A percentile compares a stretch with the other conserved stretches of the same genome.
Conservation (phyloP, 2,888 invertebrate genomes). For the Parnassius apollo region DNA sequence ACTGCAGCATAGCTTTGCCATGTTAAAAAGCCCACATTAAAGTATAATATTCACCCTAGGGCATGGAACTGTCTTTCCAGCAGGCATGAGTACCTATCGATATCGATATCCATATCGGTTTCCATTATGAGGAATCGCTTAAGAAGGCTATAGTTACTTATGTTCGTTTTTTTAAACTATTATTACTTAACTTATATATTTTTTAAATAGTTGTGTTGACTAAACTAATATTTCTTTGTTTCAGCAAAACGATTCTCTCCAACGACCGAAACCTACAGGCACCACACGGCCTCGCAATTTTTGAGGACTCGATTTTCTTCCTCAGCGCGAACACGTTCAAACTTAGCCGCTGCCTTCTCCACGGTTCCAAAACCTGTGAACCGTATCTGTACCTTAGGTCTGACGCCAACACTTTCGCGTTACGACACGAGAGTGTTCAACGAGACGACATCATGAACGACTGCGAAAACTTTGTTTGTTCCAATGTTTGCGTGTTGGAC, state of each 20-base stretch:
- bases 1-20: no score
- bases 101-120: no score
- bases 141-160: no score
- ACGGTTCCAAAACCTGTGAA: conserved; percentile 79
- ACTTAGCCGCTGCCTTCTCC: conserved; percentile 83
- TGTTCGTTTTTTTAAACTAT: no score
- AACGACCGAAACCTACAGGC: conserved; percentile 68
- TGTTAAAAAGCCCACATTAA: no score
- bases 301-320: conserved; percentile 90
- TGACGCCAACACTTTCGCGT: conserved; percentile 51
- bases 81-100: no score
- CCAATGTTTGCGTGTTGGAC: conserved; percentile 82
- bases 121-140: no score
- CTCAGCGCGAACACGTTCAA: conserved; percentile 76
- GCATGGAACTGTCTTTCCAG: no score
- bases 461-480: conserved; percentile 76
- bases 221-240: conserved; percentile 12
- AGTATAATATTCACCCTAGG: no score
- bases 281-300: conserved; percentile 85
- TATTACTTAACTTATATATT: no score
- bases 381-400: conserved; percentile 62
- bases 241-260: conserved; percentile 64
- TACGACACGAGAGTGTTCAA: conserved; percentile 56
- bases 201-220: no score
- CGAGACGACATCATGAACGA: conserved; percentile 56